Conservation (phyloP, 1,140 invertebrate genomes). For the Meloidogyne floridensis region DNA sequence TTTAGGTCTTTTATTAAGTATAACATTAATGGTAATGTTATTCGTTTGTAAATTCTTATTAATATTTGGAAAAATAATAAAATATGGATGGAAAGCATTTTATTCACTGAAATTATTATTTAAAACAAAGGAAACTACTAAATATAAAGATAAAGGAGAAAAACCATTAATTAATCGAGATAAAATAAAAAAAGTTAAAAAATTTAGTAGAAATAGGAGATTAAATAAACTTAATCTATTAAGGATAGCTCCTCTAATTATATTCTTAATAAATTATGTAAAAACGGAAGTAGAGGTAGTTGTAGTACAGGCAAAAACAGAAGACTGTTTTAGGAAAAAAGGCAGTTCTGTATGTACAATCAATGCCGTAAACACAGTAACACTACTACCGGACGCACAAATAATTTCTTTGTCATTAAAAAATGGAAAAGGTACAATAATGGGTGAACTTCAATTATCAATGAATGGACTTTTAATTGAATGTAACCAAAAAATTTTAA, state of each 20-base stretch:
- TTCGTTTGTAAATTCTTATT: neutral
- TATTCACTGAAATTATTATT: neutral
- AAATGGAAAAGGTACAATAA: neutral
- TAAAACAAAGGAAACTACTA: neutral
- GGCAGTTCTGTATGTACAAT: neutral
- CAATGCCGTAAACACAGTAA: neutral
- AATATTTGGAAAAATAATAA: neutral
- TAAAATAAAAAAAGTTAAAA: too few relatives aligned
- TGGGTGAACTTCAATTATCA: neutral
- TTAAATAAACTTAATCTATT: neutral
- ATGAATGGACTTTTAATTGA: neutral
- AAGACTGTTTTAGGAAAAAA: neutral
- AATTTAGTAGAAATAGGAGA: neutral
- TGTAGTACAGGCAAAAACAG: neutral
- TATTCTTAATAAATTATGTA: neutral
- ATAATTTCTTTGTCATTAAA: neutral
- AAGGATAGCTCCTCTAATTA: neutral
- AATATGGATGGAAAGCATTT: neutral
- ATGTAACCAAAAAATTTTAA: neutral
- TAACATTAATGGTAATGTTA: neutral
- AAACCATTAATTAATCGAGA: neutral
- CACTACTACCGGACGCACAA: conserved; percentile 2
- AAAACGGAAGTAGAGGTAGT: neutral
- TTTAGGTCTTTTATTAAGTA: neutral
- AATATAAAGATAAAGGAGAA: neutral